Evolutionary conservation across 2,113 vertebrate genomes (phyloP), one percentile per base, ranked within the genome.

Genomic region (Corythornis madagascariensis): DNA sequence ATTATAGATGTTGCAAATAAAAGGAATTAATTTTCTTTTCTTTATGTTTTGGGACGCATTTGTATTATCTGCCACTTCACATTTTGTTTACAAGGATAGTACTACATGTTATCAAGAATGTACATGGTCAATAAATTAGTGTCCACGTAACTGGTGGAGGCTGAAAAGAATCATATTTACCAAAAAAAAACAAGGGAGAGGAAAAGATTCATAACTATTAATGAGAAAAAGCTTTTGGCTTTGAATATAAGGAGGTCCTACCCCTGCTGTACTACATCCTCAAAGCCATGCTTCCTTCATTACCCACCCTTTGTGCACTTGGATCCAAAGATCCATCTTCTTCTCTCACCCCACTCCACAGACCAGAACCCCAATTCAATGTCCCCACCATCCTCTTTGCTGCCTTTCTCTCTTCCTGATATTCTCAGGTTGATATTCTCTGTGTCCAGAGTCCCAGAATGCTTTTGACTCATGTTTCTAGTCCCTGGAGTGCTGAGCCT

Each of bases 11-110:
- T 70, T 81, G 35, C 69, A 71, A 31, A 72, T 38, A 18, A 61
- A 69, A n/a, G 33, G 28, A 89, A 50, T 63, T 28, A 14, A 48
- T 33, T 90, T 83, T 71, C 70, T 33, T 90, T 83, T 71, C 70
- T 71, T 90, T 60, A 64, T 43, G 35, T 86, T 86, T 80, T 88
- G 57, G 35, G 21, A 90, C 48, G 18, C 28, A 19, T 90, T 92
- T 73, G 2, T 86, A 40, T 87, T 64, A 59, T 55, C 38, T 86
- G 45, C 5, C 24, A 13, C 35, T 71, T 72, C 57, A 48, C 15
- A 26, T 85, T 93, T 72, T 64, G 48, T 48, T 69, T 69, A 55
- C 35, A 65, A 71, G 53, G 4, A 17, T 75, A 67, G 14, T 16
- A 12, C 28, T 94, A 43, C 9, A 29, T 13, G 15, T 53, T 52